Evolutionary conservation across 2,113 vertebrate species (phyloP).

Genomic region (Istiophorus platypterus): DNA sequence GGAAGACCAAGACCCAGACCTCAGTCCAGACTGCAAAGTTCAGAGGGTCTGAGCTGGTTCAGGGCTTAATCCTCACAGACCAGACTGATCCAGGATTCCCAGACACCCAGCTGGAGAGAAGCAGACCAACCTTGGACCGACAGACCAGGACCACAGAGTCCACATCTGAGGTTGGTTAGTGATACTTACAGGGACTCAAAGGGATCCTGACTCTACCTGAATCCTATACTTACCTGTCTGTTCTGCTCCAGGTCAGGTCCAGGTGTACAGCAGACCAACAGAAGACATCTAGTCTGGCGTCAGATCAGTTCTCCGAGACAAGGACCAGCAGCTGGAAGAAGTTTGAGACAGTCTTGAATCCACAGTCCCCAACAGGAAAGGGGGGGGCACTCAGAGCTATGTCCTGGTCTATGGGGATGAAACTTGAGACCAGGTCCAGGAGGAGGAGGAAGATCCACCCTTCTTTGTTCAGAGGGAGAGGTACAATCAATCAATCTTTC

Average conservation of each 20-base stretch:
- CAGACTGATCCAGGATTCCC: neutral
- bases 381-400: neutral
- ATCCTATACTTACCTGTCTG: neutral
- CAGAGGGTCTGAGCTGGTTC: neutral
- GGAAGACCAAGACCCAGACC: conserved; percentile 27
- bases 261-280: neutral
- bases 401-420: neutral
- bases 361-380: neutral
- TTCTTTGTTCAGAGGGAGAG: conserved; percentile 39
- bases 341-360: neutral
- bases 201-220: neutral
- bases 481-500: neutral
- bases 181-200: neutral
- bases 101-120: conserved; percentile 6
- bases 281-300: neutral
- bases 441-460: conserved; percentile 53
- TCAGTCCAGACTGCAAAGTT: neutral
- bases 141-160: neutral
- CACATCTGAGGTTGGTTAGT: conserved; percentile 28
- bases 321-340: neutral
- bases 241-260: conserved; percentile 31
- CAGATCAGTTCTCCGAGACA: neutral
- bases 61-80: neutral
- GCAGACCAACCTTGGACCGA: neutral
- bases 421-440: neutral